These are phyloP conservation scores for Stenolophus ochropezus DNA, from an alignment of 2,888 invertebrate genomes.

Conservation along the genomic window DNA sequence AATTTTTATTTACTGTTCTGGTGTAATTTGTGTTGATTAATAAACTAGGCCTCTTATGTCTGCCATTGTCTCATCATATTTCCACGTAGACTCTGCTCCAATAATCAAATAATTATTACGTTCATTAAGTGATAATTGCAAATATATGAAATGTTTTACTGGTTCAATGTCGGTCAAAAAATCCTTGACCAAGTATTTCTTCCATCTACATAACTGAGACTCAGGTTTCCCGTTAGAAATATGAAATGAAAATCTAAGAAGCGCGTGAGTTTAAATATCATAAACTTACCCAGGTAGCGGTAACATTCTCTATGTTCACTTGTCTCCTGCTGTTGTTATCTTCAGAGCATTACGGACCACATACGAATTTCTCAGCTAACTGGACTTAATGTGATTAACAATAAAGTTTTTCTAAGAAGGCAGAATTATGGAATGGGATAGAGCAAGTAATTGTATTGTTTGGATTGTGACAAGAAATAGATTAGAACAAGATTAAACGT, in stretches of 20 bases:
- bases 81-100: background rate
- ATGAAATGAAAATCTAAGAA: constrained; percentile 42
- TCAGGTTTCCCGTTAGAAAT: constrained; percentile 36
- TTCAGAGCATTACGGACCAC: background rate
- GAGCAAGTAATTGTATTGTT: background rate
- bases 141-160: background rate
- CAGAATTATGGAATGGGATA: background rate
- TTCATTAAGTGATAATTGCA: constrained; percentile 2
- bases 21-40: too few species aligned
- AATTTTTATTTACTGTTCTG: too few species aligned
- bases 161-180: constrained; percentile 8
- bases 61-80: too few species aligned
- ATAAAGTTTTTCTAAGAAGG: background rate
- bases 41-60: too few species aligned
- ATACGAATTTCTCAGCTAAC: constrained; percentile 10
- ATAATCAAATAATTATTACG: background rate
- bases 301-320: background rate
- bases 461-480: background rate
- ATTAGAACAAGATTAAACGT: background rate
- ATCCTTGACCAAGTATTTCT: constrained; percentile 36
- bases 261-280: constrained; percentile 21
- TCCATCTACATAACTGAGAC: constrained; percentile 14
- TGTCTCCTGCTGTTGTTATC: background rate
- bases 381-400: background rate
- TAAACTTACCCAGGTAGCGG: constrained; percentile 35